A percentile compares a stretch with the other conserved stretches of the same genome.
Evolutionary conservation across 2,797 vertebrate species (phyloP).

Genomic region (Choloepus didactylus): DNA sequence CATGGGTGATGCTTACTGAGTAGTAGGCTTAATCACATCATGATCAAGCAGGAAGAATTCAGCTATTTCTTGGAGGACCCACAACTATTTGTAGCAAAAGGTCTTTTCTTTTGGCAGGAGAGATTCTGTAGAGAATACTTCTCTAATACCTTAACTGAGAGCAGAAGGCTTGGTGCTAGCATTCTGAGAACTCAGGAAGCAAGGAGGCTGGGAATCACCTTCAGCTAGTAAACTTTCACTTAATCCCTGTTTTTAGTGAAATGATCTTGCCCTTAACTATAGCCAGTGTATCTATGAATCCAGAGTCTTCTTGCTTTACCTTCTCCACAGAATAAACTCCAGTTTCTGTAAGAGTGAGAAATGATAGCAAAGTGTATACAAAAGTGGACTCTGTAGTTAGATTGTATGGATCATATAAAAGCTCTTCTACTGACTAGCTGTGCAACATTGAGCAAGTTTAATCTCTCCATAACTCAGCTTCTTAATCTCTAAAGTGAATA

Average conservation of each 20-base stretch:
- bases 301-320: neutral
- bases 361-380: neutral
- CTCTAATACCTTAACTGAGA: neutral
- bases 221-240: neutral
- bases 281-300: neutral
- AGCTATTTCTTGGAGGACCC: neutral
- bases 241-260: neutral
- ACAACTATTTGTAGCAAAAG: neutral
- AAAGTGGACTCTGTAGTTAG: neutral
- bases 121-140: neutral
- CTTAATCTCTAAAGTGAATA: neutral
- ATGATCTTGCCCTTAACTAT: neutral
- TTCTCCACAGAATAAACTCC: neutral
- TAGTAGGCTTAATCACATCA: neutral
- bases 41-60: neutral
- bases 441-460: neutral
- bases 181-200: neutral
- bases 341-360: neutral
- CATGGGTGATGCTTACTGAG: neutral
- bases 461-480: neutral
- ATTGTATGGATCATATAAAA: neutral
- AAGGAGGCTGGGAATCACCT: neutral
- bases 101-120: neutral
- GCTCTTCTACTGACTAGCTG: neutral
- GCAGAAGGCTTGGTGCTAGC: neutral